Evolutionary conservation across 2,113 vertebrate species (phyloP).

Genomic region (Platysteira castanea): DNA sequence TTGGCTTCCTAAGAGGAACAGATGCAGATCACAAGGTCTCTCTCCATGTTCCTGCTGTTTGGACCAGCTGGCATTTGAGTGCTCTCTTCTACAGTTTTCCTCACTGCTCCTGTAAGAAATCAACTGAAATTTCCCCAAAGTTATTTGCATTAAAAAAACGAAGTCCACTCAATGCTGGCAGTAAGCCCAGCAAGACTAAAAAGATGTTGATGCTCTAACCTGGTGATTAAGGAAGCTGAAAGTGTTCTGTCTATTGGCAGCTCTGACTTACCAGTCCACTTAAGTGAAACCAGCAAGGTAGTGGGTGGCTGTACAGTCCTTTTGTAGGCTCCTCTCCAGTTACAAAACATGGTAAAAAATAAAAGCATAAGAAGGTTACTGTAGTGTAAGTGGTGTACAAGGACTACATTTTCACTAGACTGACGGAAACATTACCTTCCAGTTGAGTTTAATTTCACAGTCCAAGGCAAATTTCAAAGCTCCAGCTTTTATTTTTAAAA

Average conservation of each 20-base stretch:
- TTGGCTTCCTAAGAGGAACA: neutral
- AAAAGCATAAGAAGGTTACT: neutral
- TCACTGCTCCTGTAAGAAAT: neutral
- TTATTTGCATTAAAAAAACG: neutral
- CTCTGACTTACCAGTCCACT: neutral
- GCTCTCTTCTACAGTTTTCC: neutral
- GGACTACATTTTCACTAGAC: neutral
- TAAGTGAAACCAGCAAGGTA: neutral
- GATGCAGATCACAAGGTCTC: neutral
- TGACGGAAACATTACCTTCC: neutral
- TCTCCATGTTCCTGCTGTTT: neutral
- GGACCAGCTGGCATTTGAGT: neutral
- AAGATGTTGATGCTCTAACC: neutral
- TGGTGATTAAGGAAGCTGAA: neutral
- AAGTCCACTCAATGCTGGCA: rapidly evolving
- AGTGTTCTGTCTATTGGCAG: neutral
- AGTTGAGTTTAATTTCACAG: neutral
- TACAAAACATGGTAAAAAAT: neutral
- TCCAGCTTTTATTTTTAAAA: slow-evolving; percentile 10
- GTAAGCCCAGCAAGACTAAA: neutral
- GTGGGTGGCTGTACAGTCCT: neutral
- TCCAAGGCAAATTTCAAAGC: neutral
- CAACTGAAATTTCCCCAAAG: neutral
- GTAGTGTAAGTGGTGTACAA: neutral
- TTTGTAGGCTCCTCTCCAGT: neutral